Conservation (phyloP, 2,797 vertebrate species). For the Takifugu ocellatus region DNA sequence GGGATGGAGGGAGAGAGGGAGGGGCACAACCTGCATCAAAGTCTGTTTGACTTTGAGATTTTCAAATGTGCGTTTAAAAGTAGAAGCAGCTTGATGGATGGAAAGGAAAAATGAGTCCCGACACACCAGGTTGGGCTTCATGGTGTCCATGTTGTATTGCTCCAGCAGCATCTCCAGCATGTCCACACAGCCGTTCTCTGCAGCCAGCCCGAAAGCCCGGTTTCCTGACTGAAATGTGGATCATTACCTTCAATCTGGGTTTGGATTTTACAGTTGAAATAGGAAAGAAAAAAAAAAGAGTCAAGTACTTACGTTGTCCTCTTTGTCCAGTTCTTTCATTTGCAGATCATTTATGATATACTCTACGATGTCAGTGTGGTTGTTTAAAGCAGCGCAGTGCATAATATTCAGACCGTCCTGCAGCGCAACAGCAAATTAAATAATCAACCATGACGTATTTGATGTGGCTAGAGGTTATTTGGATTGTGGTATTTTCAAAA, state of each 20-base stretch:
- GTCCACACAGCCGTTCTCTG: constrained; percentile 80
- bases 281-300: neutral
- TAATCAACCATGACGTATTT: neutral
- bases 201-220: constrained; percentile 81
- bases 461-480: neutral
- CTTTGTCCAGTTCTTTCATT: constrained; percentile 83
- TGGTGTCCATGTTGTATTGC: constrained; percentile 81
- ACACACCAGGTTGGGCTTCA: constrained; percentile 83
- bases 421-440: constrained; percentile 14
- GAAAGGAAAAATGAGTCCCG: neutral
- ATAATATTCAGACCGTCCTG: constrained; percentile 87
- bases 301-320: constrained; percentile 74
- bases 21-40: constrained; percentile 52
- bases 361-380: constrained; percentile 79
- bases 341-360: constrained; percentile 89
- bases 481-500: neutral
- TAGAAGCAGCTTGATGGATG: neutral
- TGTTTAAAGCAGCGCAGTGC: constrained; percentile 88
- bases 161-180: constrained; percentile 79
- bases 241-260: neutral
- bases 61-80: constrained; percentile 10
- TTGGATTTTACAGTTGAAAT: neutral
- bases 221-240: constrained; percentile 69
- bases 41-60: constrained; percentile 49
- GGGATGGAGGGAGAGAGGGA: constrained; percentile 53